Evolutionary conservation across 2,888 invertebrate species (phyloP), one percentile per base, ranked within the genome.

Genomic region (Machimus atricapillus): DNA sequence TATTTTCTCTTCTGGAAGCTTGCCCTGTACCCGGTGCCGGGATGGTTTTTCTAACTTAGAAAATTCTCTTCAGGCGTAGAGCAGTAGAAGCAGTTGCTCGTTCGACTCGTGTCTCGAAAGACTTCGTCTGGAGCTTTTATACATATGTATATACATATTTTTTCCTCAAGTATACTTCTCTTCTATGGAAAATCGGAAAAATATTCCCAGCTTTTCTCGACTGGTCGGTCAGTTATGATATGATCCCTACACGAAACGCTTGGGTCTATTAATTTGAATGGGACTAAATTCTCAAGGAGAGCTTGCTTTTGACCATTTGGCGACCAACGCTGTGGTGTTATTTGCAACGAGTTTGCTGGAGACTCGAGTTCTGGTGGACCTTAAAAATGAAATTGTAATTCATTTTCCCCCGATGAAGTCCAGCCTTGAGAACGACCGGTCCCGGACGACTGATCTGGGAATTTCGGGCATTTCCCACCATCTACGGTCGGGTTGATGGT

Each of bases 181-280:
- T 74, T 77, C 79, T 79, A 34, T 73, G 87, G 74, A 82, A 87
- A 78, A 82, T 40, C 19, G 19, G 78, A 78, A 77, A 78, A 77
- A 34, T 58, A 37, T 85, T 76, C 58, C 66, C 82, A 82, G 58
- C 37, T 58, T 82, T 82, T 58, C 82, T 82, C 58, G 34, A 58
- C 43, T 82, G n/a, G 58, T 82, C 58, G 58, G 34, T 58, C 82
- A 82, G 56, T 82, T 82, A 82, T 82, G 82, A 58, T 82, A 58
- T 82, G 76, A 58, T 58, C 78, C 74, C 74, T 86, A 37, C 9
- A 12, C 40, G 85, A 78, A 40, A 43, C 77, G 77, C 76, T 78
- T 87, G 85, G 78, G 87, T 85, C 34, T 34, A 77, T 46, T 37
- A 83, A 56, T 31, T 58, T 23, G 76, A 58, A 23, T 79, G 27